These are phyloP conservation scores for Drosophila parabipectinata DNA, from an alignment of 1,140 invertebrate genomes.

Conservation along the genomic window DNA sequence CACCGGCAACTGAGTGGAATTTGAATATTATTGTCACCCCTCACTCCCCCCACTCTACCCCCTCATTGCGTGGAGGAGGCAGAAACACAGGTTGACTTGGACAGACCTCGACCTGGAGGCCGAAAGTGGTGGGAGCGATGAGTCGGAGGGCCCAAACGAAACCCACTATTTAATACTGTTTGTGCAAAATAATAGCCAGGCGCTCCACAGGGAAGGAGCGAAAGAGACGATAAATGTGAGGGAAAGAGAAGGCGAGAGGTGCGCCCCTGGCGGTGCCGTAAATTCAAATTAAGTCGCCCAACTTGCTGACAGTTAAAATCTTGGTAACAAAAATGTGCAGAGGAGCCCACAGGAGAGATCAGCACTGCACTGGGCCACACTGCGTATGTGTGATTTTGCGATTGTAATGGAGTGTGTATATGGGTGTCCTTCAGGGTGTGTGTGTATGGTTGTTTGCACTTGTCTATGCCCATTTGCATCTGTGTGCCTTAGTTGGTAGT, in stretches of 20 bases:
- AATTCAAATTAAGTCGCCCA: conserved; percentile 83
- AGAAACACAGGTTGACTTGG: conserved; percentile 47
- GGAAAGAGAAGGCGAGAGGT: background rate
- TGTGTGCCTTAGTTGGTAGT: conserved; percentile 68
- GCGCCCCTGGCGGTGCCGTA: conserved; percentile 72
- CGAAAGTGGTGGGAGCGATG: conserved; percentile 21
- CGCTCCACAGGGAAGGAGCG: conserved; percentile 15
- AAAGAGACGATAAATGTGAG: background rate
- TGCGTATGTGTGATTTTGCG: conserved; percentile 29
- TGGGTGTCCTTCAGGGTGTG: conserved; percentile 5
- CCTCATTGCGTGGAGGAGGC: conserved; percentile 21
- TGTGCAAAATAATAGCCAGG: conserved; percentile 73
- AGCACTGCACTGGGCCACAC: conserved; percentile 53
- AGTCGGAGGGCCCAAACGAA: conserved; percentile 1
- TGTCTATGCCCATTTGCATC: conserved; percentile 22
- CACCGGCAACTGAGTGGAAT: conserved; percentile 60
- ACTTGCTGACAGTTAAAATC: conserved; percentile 82
- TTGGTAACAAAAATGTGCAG: conserved; percentile 78
- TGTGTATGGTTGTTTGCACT: conserved; percentile 11
- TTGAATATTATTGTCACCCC: conserved; percentile 80
- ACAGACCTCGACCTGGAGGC: conserved; percentile 46
- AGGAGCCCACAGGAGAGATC: conserved; percentile 55
- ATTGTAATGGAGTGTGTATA: conserved; percentile 13
- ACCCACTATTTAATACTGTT: conserved; percentile 75
- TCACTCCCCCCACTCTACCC: conserved; percentile 37